Evolutionary conservation across 2,888 invertebrate genomes (phyloP).

Genomic region (Lomographa bimaculata): DNA sequence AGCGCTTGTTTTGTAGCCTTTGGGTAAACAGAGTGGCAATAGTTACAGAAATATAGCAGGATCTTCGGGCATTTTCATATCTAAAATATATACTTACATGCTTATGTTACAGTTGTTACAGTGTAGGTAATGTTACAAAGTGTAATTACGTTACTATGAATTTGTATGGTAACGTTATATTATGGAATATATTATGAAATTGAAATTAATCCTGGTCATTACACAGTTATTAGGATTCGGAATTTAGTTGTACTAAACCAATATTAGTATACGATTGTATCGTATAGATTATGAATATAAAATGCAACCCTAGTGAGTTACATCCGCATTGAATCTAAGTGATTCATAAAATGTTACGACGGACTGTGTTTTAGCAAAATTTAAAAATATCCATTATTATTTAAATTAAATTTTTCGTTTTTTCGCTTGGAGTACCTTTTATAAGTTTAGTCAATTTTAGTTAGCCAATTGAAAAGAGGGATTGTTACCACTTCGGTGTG

Average conservation of each 20-base stretch:
- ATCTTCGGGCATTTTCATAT: too few species aligned
- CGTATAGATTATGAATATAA: background rate
- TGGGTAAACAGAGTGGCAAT: too few species aligned
- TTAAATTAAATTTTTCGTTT: background rate
- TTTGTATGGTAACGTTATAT: too few species aligned
- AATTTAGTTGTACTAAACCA: constrained; percentile 3
- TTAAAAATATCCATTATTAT: background rate
- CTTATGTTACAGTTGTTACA: too few species aligned
- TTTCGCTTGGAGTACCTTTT: constrained; percentile 7
- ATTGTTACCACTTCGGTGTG: constrained; percentile 23
- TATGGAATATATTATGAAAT: constrained; percentile 24
- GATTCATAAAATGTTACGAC: background rate
- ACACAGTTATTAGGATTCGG: constrained; percentile 5
- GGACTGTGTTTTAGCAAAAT: background rate
- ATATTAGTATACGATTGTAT: constrained; percentile 13
- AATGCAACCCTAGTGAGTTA: background rate
- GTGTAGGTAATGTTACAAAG: too few species aligned
- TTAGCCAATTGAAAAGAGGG: constrained; percentile 18
- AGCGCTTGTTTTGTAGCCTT: too few species aligned
- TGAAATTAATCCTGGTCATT: constrained; percentile 21
- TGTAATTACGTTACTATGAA: too few species aligned
- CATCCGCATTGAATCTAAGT: background rate
- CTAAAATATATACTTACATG: too few species aligned
- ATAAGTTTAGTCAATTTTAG: constrained; percentile 27
- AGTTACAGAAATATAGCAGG: too few species aligned